Evolutionary conservation across 2,888 invertebrate species (phyloP).

Genomic region (Cryptus viduatorius): DNA sequence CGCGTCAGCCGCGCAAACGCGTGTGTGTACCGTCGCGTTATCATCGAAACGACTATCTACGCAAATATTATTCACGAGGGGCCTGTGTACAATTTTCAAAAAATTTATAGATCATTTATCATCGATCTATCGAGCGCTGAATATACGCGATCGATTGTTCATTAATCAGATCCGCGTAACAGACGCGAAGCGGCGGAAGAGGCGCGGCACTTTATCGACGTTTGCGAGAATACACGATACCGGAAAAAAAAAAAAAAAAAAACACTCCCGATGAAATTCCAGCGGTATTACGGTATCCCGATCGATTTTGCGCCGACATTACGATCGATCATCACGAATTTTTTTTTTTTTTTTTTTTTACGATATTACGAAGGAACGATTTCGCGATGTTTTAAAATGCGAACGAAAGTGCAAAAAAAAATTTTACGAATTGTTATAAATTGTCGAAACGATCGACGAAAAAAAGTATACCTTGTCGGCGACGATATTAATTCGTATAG

Average conservation of each 20-base stretch:
- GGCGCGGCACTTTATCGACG: conserved; percentile 32
- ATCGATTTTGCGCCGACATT: background rate
- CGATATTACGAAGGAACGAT: no score
- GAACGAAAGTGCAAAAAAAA: background rate
- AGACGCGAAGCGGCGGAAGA: conserved; percentile 32
- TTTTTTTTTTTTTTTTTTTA: no score
- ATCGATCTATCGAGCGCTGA: background rate
- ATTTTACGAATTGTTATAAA: background rate
- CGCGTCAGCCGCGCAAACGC: background rate
- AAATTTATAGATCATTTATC: background rate
- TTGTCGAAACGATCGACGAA: background rate
- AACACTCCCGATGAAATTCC: conserved; percentile 33
- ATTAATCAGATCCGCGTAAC: conserved; percentile 3
- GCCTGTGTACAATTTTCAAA: background rate
- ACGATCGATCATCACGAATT: background rate
- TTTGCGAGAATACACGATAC: conserved; percentile 9
- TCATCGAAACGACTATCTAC: background rate
- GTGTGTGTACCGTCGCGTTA: background rate
- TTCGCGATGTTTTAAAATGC: background rate
- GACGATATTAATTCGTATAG: background rate
- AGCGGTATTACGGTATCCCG: conserved; percentile 1
- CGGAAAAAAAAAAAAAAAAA: conserved; percentile 19
- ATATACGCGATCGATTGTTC: conserved; percentile 2
- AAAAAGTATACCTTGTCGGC: conserved; percentile 22
- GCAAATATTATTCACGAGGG: no score